Base-by-base conservation (phyloP, 2,888 invertebrate genomes). In the Zaprionus bogoriensis region DNA sequence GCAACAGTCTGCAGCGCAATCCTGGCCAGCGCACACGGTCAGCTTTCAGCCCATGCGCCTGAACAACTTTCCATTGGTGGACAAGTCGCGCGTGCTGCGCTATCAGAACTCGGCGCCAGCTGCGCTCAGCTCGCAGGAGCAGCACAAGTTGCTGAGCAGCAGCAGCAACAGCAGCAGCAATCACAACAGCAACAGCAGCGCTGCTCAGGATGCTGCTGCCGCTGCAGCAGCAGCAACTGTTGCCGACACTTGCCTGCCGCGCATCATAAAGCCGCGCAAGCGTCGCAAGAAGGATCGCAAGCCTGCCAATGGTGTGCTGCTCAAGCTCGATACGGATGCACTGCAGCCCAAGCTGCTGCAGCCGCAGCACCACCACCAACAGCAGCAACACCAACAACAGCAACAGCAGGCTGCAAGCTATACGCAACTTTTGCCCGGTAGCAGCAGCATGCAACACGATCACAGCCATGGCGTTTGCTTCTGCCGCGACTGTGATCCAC, bases 211-310 rank as follows among this genome's bases (percentile, higher is more conserved):
- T n/a, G n/a, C 39, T 36, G 6, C 48, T 55, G 10, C 27, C 51
- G 4, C 28, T 48, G 30, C 19, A 20, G n/a, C 51, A 30, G 3
- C 44, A 0, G 0, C 66, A 12, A 36, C 71, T 6, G 28, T 65
- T 3, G 38, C 93, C 92, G 96, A 96, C 88, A 95, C 95, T 72
- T 95, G 95, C 91, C 92, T 97, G 87, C 97, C 97, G 71, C 93
- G 97, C 78, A 96, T 97, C 71, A 97, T 97, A 85, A 97, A 97
- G 90, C 97, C 97, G 4, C 92, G 97, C 47, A 97, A 97, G 89
- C 93, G 97, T 50, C 94, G 97, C 89, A 97, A 97, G 94, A 97
- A 97, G 91, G 97, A 97, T 89, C 93, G 96, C 77, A 96, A 96
- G 91, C 95, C 96, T 28, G 92, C 92, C 73, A 93, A 92, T 78